These are phyloP conservation scores for Hipposideros larvatus DNA, from an alignment of 2,797 vertebrate species.

Conservation along the genomic window DNA sequence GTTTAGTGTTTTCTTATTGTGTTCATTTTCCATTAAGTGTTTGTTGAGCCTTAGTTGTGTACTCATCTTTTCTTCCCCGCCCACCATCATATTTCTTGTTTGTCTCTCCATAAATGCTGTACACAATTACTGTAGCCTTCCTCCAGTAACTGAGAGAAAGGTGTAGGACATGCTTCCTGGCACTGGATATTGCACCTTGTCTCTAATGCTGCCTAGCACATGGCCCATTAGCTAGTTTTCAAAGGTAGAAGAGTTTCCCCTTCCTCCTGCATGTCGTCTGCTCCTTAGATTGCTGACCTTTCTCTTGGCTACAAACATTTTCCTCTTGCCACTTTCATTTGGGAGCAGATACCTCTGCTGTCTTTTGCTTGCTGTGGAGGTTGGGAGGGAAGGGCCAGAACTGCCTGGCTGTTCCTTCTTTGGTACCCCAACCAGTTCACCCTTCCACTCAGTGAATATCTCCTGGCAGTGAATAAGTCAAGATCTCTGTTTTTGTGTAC, in stretches of 20 bases:
- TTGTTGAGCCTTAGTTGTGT: slow-evolving; percentile 28
- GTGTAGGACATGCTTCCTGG: background rate
- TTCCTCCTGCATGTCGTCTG: slow-evolving; percentile 18
- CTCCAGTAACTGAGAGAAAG: slow-evolving; percentile 9
- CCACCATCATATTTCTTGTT: background rate
- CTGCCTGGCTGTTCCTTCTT: slow-evolving; percentile 52
- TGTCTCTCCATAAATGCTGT: background rate
- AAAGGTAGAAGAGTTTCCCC: background rate
- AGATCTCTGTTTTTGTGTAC: background rate
- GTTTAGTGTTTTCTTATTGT: slow-evolving; percentile 31
- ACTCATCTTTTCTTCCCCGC: background rate
- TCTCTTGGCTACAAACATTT: slow-evolving; percentile 26
- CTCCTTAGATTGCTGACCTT: background rate
- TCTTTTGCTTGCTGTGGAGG: slow-evolving; percentile 37
- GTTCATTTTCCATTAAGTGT: background rate
- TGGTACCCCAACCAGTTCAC: slow-evolving; percentile 1
- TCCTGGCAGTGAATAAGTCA: slow-evolving; percentile 30
- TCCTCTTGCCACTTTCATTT: slow-evolving; percentile 21
- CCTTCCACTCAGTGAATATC: background rate
- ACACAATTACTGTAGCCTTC: background rate
- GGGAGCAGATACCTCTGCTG: background rate
- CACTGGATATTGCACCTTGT: background rate
- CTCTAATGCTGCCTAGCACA: background rate
- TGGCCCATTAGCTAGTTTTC: slow-evolving; percentile 8
- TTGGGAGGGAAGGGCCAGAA: background rate